Percentiles rank a stretch among this genome's conserved stretches.
Evolutionary conservation across 2,888 invertebrate genomes (phyloP).

Genomic region (Magallana nippona): DNA sequence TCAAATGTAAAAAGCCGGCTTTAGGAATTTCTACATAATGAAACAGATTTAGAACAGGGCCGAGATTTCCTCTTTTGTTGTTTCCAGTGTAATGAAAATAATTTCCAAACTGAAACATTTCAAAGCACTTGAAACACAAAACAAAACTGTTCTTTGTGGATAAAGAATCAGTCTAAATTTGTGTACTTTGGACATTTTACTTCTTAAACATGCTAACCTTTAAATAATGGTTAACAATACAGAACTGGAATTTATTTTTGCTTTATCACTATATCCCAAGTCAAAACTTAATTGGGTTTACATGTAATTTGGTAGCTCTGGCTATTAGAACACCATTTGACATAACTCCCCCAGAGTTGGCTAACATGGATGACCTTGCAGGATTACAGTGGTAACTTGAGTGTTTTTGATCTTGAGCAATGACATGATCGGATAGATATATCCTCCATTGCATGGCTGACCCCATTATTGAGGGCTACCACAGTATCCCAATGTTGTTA

Average conservation of each 20-base stretch:
- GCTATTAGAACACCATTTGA: neutral
- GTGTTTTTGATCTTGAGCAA: slow-evolving; percentile 20
- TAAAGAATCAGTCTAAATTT: neutral
- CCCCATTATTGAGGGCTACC: neutral
- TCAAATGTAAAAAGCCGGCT: slow-evolving; percentile 1
- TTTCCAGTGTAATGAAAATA: slow-evolving; percentile 23
- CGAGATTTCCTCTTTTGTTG: slow-evolving; percentile 8
- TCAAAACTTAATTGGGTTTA: neutral
- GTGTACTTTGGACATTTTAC: neutral
- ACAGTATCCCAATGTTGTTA: neutral
- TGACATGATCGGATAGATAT: slow-evolving; percentile 25
- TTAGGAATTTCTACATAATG: slow-evolving; percentile 31
- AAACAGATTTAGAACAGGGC: slow-evolving; percentile 23
- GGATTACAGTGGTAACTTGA: slow-evolving; percentile 22
- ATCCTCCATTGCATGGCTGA: slow-evolving; percentile 14
- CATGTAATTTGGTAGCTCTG: neutral
- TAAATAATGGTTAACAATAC: neutral
- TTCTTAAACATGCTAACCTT: neutral
- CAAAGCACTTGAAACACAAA: neutral
- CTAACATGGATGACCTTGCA: neutral
- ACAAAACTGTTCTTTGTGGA: neutral
- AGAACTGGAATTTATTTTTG: neutral
- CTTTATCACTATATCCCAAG: neutral
- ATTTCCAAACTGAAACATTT: neutral
- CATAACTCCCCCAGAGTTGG: neutral